Evolutionary conservation across 1,140 invertebrate species (phyloP).

Genomic region (Chrysomallon squamiferum): DNA sequence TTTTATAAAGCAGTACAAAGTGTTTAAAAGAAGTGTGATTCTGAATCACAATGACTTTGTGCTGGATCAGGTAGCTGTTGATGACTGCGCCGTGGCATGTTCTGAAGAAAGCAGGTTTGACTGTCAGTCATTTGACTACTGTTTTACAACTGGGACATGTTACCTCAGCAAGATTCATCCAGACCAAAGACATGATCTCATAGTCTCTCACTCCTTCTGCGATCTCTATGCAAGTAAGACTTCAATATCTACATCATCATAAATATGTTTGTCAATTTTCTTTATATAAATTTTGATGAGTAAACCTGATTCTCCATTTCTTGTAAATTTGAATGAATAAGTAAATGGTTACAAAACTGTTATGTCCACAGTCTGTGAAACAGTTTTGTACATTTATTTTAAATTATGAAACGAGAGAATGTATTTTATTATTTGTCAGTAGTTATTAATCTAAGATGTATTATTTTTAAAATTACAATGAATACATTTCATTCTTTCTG

Average conservation of each 20-base stretch:
- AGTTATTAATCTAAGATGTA: too few relatives aligned
- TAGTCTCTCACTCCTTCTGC: conserved; percentile 16
- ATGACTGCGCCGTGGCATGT: conserved; percentile 37
- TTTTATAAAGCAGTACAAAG: conserved; percentile 20
- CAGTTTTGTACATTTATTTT: too few relatives aligned
- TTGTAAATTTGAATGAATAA: neutral
- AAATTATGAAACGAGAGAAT: too few relatives aligned
- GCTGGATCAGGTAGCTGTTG: conserved; percentile 28
- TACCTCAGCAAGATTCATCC: conserved; percentile 24
- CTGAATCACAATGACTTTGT: neutral
- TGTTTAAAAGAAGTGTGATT: conserved; percentile 8
- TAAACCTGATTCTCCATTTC: neutral
- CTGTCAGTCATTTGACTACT: conserved; percentile 38
- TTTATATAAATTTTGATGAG: neutral
- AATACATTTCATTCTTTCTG: too few relatives aligned
- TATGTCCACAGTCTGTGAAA: too few relatives aligned
- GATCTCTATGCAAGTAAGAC: conserved; percentile 30
- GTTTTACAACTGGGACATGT: conserved; percentile 31
- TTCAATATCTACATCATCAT: neutral
- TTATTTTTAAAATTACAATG: too few relatives aligned
- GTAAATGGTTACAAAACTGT: too few relatives aligned
- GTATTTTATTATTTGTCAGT: too few relatives aligned
- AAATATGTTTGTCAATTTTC: too few relatives aligned
- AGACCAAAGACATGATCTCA: conserved; percentile 11
- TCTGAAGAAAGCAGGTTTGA: conserved; percentile 15